These are phyloP conservation scores for Meteorus cinctellus DNA, from an alignment of 2,888 invertebrate species.

Conservation along the genomic window DNA sequence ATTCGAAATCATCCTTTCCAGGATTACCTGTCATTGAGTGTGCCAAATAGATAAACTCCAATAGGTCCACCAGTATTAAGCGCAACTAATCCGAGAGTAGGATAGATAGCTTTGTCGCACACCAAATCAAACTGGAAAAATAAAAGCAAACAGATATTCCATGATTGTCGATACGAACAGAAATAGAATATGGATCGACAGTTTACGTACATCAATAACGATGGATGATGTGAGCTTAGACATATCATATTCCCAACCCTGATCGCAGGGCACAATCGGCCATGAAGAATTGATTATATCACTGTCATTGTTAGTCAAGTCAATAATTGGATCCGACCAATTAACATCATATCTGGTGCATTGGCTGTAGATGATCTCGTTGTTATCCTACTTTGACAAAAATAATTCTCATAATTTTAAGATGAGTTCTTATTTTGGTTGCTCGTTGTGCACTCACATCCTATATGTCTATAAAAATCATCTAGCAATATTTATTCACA, in stretches of 20 bases:
- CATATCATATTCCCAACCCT: slow-evolving; percentile 88
- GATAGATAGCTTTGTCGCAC: slow-evolving; percentile 89
- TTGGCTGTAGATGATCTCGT: slow-evolving; percentile 78
- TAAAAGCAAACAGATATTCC: slow-evolving; percentile 9
- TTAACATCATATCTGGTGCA: slow-evolving; percentile 84
- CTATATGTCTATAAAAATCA: background rate
- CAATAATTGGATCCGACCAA: slow-evolving; percentile 68
- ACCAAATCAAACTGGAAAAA: slow-evolving; percentile 89
- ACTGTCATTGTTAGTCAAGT: slow-evolving; percentile 49
- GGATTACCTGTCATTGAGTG: slow-evolving; percentile 83
- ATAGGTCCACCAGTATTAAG: slow-evolving; percentile 92
- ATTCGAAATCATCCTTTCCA: background rate
- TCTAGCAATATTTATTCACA: slow-evolving; percentile 22
- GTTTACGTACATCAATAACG: slow-evolving; percentile 80
- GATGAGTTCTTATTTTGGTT: slow-evolving; percentile 5
- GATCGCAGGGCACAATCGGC: slow-evolving; percentile 80
- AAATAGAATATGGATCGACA: slow-evolving; percentile 11
- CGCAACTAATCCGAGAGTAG: slow-evolving; percentile 89
- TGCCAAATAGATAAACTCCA: slow-evolving; percentile 91
- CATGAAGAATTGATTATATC: slow-evolving; percentile 75
- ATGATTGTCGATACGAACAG: background rate
- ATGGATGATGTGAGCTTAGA: slow-evolving; percentile 84
- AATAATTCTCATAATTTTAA: slow-evolving; percentile 45
- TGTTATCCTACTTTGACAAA: slow-evolving; percentile 63
- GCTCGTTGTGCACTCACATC: background rate